Percentiles rank a stretch among this genome's conserved stretches.
phyloP scores from a whole-genome alignment of 2,113 vertebrate species.

The Limanda limanda region DNA sequence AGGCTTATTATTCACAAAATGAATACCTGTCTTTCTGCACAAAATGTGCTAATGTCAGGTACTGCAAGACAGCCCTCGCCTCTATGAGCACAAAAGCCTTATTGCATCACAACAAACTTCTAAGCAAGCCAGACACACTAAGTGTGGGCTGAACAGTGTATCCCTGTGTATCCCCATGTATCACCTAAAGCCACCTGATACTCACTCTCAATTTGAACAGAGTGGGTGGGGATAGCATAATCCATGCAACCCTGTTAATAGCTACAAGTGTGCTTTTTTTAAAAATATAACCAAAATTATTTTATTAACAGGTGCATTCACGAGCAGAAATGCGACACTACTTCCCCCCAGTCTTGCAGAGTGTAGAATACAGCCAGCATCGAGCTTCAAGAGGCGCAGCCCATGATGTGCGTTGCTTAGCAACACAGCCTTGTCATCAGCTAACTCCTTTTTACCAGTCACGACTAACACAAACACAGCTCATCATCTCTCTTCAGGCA shows the following conservation, averaged over 20 bases:
- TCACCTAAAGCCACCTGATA: conserved; percentile 31
- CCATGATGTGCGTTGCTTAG: conserved; percentile 87
- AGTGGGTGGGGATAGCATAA: not conserved
- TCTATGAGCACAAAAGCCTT: conserved; percentile 25
- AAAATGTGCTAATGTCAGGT: conserved; percentile 35
- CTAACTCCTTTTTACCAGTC: conserved; percentile 91
- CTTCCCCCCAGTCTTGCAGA: conserved; percentile 60
- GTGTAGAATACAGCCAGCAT: conserved; percentile 75
- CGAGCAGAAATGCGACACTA: not conserved
- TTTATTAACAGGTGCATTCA: conserved; percentile 5
- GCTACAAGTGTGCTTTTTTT: not conserved
- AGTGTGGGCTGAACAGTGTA: conserved; percentile 66
- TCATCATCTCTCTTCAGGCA: conserved; percentile 82
- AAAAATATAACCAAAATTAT: conserved; percentile 13
- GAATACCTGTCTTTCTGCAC: conserved; percentile 9
- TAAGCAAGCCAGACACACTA: conserved; percentile 54
- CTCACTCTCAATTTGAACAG: conserved; percentile 13
- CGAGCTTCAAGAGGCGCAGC: conserved; percentile 83
- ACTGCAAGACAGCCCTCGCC: conserved; percentile 29
- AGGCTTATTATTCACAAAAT: conserved; percentile 17
- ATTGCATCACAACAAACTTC: conserved; percentile 22
- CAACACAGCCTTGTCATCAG: conserved; percentile 90
- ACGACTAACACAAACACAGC: conserved; percentile 90
- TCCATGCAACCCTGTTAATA: not conserved
- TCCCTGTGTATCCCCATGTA: conserved; percentile 23